Evolutionary conservation across 2,888 invertebrate species (phyloP), one percentile per base, ranked within the genome.

Genomic region (Netelia inedita): DNA sequence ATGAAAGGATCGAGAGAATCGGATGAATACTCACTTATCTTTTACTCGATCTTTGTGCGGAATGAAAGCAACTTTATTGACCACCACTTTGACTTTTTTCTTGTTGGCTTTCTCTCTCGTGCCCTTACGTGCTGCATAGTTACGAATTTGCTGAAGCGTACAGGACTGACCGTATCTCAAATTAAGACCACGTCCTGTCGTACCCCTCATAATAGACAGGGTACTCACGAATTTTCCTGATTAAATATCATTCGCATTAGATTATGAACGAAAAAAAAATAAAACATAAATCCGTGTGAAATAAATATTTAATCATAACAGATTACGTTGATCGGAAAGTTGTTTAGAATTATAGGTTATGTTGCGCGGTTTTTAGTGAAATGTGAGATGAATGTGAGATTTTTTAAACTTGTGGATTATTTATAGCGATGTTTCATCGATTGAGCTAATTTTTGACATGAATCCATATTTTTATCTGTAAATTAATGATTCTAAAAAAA

Each of bases 41-140:
- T 95, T 94, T 16, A 16, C 75, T 85, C 96, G 94, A 89, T 95
- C 95, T 88, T 96, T 96, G 89, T 96, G 96, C 0, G 97, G 97
- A 78, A 97, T 95, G 88, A 96, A 97, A 63, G 96, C 97, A 75
- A 96, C 94, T 95, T 97, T 97, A 86, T 96, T 95, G 10, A 96
- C 95, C 92, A 96, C 97, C 46, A 96, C 95, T 94, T 97, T 97
- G 41, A 97, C 96, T 94, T 97, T 97, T 89, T 96, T 93, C 78
- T 97, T 97, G 72, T 95, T 95, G 43, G 96, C 96, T 89, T 96
- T 96, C 71, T 96, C 96, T 87, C 98, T 95, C 2, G 97, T 98
- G 72, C 98, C 97, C 94, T 97, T 98, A 85, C 98, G 95, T 0
- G 98, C 98, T 3, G 97, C 97, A 94, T 96, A 97, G 87, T 94